Base-by-base conservation (phyloP, 2,888 invertebrate species). In the Lacanobia oleracea region DNA sequence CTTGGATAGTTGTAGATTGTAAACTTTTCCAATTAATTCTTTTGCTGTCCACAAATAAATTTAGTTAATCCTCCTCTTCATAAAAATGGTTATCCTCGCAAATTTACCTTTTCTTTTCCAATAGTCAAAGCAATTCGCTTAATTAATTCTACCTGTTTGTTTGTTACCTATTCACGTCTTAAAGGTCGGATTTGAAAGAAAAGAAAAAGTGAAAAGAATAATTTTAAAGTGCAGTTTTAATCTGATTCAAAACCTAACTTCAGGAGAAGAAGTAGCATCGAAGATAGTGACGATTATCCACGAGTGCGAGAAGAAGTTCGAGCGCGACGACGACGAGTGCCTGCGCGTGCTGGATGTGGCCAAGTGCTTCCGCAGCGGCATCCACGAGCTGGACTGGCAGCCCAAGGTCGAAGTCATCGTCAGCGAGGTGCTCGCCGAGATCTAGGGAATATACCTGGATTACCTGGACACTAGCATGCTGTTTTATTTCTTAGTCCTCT, bases 321-420 rank as follows among this genome's bases (percentile, higher is more conserved):
- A 84, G 0, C 84, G 75, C 0, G 78, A 87, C 6, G 84, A 87
- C 2, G 94, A 94, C 79, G 81, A 86, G 7, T 94, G 94, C 71
- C 66, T 88, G 40, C 87, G 89, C 3, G 91, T 91, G 1, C 85
- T 94, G 75, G 93, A 94, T 69, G 87, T 93, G 23, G 91, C 93
- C 66, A 94, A 93, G 79, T 94, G 94, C 84, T 94, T 94, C 87
- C 87, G 92, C 0, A 82, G 80, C 3, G 88, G 87, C 45, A 91
- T 94, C 57, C 89, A 89, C 57, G 84, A 91, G 37, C 85, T 95
- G 45, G 75, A 92, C 77, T 94, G 94, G 94, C 87, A 90, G 0
- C 94, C 94, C 0, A 90, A 87, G 40, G 86, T 91, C 65, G 93
- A 93, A 50, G 87, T 92, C 27, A 86, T 92, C 27, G 82, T 94